Base-by-base conservation (phyloP, 2,888 invertebrate genomes). In the Helobdella robusta region DNA sequence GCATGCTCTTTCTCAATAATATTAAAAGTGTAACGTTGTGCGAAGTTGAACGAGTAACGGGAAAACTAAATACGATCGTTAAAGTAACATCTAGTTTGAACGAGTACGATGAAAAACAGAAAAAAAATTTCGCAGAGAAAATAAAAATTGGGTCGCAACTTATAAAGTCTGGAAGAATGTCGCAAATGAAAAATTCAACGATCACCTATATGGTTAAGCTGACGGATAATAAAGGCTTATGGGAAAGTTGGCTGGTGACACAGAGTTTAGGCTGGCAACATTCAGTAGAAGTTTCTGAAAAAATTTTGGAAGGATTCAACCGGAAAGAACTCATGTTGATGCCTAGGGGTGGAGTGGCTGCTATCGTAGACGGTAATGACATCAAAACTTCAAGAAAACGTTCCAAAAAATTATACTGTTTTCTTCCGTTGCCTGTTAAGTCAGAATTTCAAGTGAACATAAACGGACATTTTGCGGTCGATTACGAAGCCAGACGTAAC, bases 401-500 rank as follows among this genome's bases (percentile, higher is more conserved):
- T 23, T 18, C 64, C 1, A 67, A 66, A 50, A 66, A 59, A 34
- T 63, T 69, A 1, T 72, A 69, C 63, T 71, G 72, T 60, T 72
- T 72, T 60, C 67, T 72, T 44, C 72, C 71, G 1, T 60, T 72
- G 28, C 71, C 72, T 2, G 23, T 72, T 23, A 66, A 67, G 35
- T 71, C 72, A 28, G 65, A 65, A 3, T 70, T 78, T 25, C 74
- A 74, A 11, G 72, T 77, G 30, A 73, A 75, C 65, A 67, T 78
- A 4, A 77, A 76, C 66, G 75, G 74, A 1, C 73, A 73, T 34
- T 78, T 78, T 70, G 73, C 75, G 0, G 71, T 78, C 35, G 70
- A 72, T 23, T 68, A 69, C 35, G 72, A 72, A 52, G 66, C 75
- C 44, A 68, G 77, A 32, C 67, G 74, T 20, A 70, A 72, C 32